Evolutionary conservation across 2,888 invertebrate genomes (phyloP).

Genomic region (Crossocerus cetratus): DNA sequence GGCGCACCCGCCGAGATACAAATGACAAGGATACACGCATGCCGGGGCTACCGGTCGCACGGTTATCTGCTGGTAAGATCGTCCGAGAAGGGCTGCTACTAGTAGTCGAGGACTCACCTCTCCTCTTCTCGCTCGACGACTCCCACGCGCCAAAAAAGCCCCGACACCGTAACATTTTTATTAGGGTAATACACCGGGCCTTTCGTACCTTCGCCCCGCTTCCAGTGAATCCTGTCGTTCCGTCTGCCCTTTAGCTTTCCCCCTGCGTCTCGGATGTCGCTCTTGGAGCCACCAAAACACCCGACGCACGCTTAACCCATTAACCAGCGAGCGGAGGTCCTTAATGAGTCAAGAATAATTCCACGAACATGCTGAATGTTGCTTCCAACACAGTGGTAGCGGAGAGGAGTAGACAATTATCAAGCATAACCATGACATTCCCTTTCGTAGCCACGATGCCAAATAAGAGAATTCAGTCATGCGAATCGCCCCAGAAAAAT

Average conservation of each 20-base stretch:
- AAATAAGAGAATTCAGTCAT: no score
- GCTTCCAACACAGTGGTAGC: no score
- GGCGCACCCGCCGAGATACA: constrained; percentile 66
- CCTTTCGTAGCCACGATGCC: no score
- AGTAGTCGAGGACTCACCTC: constrained; percentile 3
- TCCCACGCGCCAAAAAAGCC: constrained; percentile 55
- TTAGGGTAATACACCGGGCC: constrained; percentile 72
- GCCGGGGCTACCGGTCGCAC: constrained; percentile 67
- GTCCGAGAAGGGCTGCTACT: constrained; percentile 30
- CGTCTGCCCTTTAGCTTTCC: constrained; percentile 9
- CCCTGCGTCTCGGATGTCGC: not conserved
- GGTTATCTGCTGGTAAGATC: constrained; percentile 64
- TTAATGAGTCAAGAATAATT: no score
- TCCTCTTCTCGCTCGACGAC: constrained; percentile 42
- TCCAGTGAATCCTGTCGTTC: constrained; percentile 27
- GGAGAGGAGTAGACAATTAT: no score
- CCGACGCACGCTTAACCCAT: no score
- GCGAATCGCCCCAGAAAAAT: no score
- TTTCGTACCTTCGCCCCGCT: constrained; percentile 65
- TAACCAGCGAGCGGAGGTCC: no score
- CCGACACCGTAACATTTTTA: constrained; percentile 72
- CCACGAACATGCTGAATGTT: no score
- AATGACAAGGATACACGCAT: constrained; percentile 68
- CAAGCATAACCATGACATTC: no score
- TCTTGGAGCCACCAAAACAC: no score